These are phyloP conservation scores for Drosophila sordidapex DNA, from an alignment of 2,888 invertebrate genomes.

Conservation along the genomic window DNA sequence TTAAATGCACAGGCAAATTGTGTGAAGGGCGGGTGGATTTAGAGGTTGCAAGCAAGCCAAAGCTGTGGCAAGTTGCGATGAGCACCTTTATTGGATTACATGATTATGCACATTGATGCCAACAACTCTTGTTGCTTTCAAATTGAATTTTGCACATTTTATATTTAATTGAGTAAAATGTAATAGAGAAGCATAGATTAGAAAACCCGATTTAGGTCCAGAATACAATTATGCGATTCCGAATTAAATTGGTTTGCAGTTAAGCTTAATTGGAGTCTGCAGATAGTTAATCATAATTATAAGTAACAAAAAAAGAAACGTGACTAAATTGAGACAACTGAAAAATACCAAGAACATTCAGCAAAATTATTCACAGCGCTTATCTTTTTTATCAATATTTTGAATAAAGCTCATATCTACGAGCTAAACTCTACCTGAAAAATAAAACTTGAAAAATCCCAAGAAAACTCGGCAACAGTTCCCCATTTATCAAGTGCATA, in stretches of 20 bases:
- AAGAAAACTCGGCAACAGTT: not conserved
- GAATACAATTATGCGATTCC: not conserved
- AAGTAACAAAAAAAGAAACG: not conserved
- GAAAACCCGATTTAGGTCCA: not conserved
- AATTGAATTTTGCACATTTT: not conserved
- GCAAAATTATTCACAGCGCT: not conserved
- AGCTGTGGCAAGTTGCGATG: constrained; percentile 16
- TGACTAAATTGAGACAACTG: not conserved
- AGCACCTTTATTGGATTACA: constrained; percentile 4
- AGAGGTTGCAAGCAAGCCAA: constrained; percentile 2
- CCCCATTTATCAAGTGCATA: not conserved
- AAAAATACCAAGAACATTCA: not conserved
- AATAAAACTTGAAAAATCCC: not conserved
- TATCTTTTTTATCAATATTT: not conserved
- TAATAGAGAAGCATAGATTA: not conserved
- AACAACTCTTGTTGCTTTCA: not conserved
- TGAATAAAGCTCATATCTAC: not conserved
- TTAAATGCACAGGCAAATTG: constrained; percentile 14
- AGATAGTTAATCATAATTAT: not conserved
- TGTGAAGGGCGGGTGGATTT: constrained; percentile 1
- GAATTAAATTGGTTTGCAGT: not conserved
- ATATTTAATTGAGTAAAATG: not conserved
- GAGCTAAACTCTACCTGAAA: not conserved
- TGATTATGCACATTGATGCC: not conserved
- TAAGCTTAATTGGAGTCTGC: not conserved